Evolutionary conservation across 2,888 invertebrate genomes (phyloP).

Genomic region (Dryocosmus kuriphilus): DNA sequence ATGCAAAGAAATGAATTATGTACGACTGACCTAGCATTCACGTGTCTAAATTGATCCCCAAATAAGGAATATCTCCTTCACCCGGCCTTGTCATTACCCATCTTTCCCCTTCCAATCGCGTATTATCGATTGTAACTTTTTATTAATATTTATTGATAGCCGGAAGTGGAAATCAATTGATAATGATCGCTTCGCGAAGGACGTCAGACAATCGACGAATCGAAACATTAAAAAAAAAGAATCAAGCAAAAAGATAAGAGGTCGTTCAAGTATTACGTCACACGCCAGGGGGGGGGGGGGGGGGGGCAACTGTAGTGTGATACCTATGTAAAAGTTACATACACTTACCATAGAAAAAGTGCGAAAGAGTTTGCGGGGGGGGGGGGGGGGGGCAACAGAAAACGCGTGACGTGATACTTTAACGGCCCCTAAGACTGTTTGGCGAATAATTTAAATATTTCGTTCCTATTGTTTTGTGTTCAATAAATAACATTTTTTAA

Average conservation of each 20-base stretch:
- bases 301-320: no score
- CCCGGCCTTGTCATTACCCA: not conserved
- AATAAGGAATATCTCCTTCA: slow-evolving; percentile 18
- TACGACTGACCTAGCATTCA: slow-evolving; percentile 29
- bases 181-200: not conserved
- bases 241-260: not conserved
- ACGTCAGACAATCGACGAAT: not conserved
- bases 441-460: not conserved
- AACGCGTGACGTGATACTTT: no score
- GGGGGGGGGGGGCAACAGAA: no score
- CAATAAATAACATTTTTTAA: no score
- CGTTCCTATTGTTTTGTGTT: not conserved
- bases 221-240: not conserved
- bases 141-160: not conserved
- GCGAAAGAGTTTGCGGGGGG: no score
- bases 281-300: no score
- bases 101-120: not conserved
- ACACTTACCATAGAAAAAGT: no score
- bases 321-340: no score
- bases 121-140: slow-evolving; percentile 2
- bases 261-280: no score
- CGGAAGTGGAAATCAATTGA: not conserved
- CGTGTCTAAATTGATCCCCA: slow-evolving; percentile 31
- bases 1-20: slow-evolving; percentile 31
- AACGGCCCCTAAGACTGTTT: no score